Conservation (phyloP, 2,888 invertebrate genomes). For the Torymus auratus region DNA sequence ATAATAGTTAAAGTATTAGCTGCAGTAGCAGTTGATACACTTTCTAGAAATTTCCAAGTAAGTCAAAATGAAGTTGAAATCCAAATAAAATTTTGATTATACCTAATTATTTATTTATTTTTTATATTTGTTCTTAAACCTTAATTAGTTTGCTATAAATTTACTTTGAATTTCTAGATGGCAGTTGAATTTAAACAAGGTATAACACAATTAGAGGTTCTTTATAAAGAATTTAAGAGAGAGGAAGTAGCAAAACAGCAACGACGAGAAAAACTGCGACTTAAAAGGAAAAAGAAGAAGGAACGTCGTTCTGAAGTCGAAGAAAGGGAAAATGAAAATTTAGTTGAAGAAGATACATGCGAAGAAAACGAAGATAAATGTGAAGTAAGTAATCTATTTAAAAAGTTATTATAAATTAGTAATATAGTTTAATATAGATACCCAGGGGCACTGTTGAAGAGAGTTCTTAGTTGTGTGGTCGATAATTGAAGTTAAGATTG, state of each 20-base stretch:
- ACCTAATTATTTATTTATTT: too few species aligned
- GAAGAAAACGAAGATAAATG: constrained; percentile 69
- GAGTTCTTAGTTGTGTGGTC: too few species aligned
- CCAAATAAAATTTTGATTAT: constrained; percentile 80
- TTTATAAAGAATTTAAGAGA: constrained; percentile 91
- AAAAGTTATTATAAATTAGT: too few species aligned
- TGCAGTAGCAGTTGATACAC: constrained; percentile 90
- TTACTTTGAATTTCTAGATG: constrained; percentile 76
- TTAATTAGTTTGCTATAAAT: too few species aligned
- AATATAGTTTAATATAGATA: too few species aligned
- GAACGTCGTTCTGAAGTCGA: constrained; percentile 79
- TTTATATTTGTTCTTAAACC: too few species aligned
- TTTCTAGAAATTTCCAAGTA: constrained; percentile 90
- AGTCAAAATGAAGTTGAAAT: not conserved
- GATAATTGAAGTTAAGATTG: too few species aligned
- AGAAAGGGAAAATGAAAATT: constrained; percentile 76
- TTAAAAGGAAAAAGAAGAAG: constrained; percentile 87
- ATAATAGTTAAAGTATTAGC: constrained; percentile 96
- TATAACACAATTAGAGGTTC: constrained; percentile 90
- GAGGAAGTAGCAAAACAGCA: constrained; percentile 91
- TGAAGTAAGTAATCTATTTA: constrained; percentile 39
- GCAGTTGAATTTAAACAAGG: constrained; percentile 93
- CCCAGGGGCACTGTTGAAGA: too few species aligned
- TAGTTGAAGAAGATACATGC: constrained; percentile 71
- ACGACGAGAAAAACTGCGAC: constrained; percentile 91